Evolutionary conservation across 1,140 invertebrate genomes (phyloP).

Genomic region (Caenorhabditis tropicalis): DNA sequence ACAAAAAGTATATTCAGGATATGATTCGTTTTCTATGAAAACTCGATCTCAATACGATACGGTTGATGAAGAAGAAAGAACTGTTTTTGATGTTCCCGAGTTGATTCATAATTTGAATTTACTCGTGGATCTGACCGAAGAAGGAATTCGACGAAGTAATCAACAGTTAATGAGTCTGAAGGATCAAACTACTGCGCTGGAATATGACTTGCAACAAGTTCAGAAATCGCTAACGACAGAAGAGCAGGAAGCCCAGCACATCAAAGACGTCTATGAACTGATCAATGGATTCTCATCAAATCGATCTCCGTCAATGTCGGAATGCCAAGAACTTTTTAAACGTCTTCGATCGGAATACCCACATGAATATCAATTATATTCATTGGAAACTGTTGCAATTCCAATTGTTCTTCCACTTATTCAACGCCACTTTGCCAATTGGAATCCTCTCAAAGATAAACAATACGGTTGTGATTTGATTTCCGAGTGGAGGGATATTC

Average conservation of each 20-base stretch:
- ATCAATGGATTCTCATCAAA: slow-evolving; percentile 77
- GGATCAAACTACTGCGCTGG: slow-evolving; percentile 82
- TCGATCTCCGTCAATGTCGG: slow-evolving; percentile 74
- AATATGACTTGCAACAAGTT: slow-evolving; percentile 81
- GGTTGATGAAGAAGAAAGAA: slow-evolving; percentile 58
- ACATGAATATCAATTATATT: slow-evolving; percentile 75
- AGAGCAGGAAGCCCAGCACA: slow-evolving; percentile 75
- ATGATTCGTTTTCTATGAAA: slow-evolving; percentile 63
- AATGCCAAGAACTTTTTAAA: slow-evolving; percentile 80
- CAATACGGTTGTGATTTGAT: slow-evolving; percentile 75
- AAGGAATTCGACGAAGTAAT: slow-evolving; percentile 90
- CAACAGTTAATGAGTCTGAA: slow-evolving; percentile 79
- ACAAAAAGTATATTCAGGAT: slow-evolving; percentile 83
- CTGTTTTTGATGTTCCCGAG: slow-evolving; percentile 81
- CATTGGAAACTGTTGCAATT: slow-evolving; percentile 74
- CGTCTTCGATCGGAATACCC: slow-evolving; percentile 78
- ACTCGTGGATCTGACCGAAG: slow-evolving; percentile 83
- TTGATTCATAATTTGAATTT: slow-evolving; percentile 89
- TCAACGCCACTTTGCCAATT: slow-evolving; percentile 75
- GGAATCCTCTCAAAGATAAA: slow-evolving; percentile 79
- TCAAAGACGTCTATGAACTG: slow-evolving; percentile 75
- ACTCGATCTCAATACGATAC: slow-evolving; percentile 50
- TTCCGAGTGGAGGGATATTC: slow-evolving; percentile 79
- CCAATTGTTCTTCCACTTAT: slow-evolving; percentile 73
- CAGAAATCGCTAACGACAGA: slow-evolving; percentile 80